These are phyloP conservation scores for Catharus bicknelli DNA, from an alignment of 2,113 vertebrate genomes.

Conservation along the genomic window DNA sequence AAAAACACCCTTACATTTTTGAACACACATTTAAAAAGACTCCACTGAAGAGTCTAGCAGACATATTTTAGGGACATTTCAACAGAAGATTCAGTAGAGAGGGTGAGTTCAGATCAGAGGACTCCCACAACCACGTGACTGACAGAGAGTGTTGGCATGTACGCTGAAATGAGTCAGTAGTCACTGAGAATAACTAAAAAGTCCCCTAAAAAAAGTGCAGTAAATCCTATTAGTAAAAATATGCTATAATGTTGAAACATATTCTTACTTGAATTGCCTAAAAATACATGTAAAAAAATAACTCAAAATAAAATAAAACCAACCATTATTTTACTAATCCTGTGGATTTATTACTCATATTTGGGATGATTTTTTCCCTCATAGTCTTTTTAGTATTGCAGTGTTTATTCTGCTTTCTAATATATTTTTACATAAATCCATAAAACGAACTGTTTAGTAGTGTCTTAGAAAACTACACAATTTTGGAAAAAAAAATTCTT, in stretches of 20 bases:
- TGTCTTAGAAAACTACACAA: neutral
- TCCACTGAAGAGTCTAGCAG: neutral
- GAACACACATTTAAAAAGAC: neutral
- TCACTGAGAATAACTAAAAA: constrained; percentile 1
- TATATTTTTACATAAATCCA: neutral
- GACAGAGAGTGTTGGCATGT: neutral
- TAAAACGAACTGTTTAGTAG: neutral
- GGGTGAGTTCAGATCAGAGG: fast-evolving
- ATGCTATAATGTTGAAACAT: neutral
- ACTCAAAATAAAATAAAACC: neutral
- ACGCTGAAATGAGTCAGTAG: neutral
- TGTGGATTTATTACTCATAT: neutral
- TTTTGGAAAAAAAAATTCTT: neutral
- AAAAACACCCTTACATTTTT: neutral
- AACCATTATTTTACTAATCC: neutral
- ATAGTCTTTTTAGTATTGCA: neutral
- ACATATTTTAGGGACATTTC: neutral
- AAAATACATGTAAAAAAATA: neutral
- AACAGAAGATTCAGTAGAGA: neutral
- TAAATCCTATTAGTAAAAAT: constrained; percentile 16
- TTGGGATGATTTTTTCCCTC: neutral
- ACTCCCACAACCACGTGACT: neutral
- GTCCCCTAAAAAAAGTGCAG: neutral
- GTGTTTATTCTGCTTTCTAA: neutral
- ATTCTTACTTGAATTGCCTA: neutral